Evolutionary conservation across 2,797 vertebrate genomes (phyloP).

Genomic region (Antrozous pallidus): DNA sequence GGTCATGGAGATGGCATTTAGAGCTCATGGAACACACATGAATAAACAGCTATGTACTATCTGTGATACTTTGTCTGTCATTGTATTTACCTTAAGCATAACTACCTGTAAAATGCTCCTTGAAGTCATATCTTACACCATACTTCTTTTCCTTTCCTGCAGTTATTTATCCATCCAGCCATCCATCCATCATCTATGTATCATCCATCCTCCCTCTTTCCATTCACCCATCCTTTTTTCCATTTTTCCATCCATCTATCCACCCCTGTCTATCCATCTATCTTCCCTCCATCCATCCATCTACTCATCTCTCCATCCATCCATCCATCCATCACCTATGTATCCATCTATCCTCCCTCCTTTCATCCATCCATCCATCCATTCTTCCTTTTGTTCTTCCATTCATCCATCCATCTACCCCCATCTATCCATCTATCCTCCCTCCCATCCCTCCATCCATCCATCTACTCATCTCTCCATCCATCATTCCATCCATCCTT

Average conservation of each 20-base stretch:
- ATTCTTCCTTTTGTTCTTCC: too few species aligned
- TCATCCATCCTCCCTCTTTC: neutral
- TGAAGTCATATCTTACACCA: neutral
- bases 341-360: neutral
- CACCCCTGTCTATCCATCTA: neutral
- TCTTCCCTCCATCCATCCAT: neutral
- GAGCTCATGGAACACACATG: neutral
- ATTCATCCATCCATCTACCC: too few species aligned
- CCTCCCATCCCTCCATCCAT: too few species aligned
- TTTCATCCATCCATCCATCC: too few species aligned
- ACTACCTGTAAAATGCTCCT: neutral
- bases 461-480: too few species aligned
- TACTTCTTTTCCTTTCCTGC: neutral
- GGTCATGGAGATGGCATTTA: neutral
- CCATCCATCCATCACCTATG: too few species aligned
- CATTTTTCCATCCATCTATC: neutral
- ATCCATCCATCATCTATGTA: too few species aligned
- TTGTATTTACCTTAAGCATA: neutral
- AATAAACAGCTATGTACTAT: fast-evolving
- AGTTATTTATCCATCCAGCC: neutral
- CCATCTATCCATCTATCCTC: too few species aligned
- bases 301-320: neutral
- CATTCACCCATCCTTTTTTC: neutral
- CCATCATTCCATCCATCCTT: neutral
- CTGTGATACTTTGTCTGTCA: neutral